These are phyloP conservation scores for Drosophila pseudotakahashii DNA, from an alignment of 2,888 invertebrate genomes.

Conservation along the genomic window DNA sequence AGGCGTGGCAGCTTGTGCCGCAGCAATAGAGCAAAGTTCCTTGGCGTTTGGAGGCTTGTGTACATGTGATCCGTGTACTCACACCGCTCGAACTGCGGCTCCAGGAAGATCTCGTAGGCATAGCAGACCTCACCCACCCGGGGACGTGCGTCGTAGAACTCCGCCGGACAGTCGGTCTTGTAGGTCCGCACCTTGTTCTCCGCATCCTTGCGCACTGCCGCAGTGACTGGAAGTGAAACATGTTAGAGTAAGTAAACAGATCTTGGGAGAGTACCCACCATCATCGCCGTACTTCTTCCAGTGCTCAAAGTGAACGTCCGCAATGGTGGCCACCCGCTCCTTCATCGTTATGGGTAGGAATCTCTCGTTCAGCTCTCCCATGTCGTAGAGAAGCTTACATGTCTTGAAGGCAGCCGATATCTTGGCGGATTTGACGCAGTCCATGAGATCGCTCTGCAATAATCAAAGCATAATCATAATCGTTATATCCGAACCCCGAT, in stretches of 20 bases:
- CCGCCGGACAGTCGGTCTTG: slow-evolving; percentile 55
- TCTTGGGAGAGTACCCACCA: slow-evolving; percentile 50
- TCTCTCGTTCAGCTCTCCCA: slow-evolving; percentile 89
- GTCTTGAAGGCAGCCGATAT: slow-evolving; percentile 92
- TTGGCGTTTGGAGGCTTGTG: slow-evolving; percentile 52
- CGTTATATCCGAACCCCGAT: too few species aligned
- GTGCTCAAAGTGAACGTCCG: slow-evolving; percentile 87
- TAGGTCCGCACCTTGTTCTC: slow-evolving; percentile 55
- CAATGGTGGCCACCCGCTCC: slow-evolving; percentile 72
- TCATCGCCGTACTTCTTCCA: slow-evolving; percentile 85
- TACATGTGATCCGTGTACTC: slow-evolving; percentile 83
- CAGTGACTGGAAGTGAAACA: slow-evolving; percentile 2
- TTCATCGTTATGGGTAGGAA: slow-evolving; percentile 87
- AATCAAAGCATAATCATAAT: not conserved
- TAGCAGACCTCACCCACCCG: slow-evolving; percentile 81
- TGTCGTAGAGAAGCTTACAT: slow-evolving; percentile 89
- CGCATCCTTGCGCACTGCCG: slow-evolving; percentile 61
- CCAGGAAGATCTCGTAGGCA: slow-evolving; percentile 87
- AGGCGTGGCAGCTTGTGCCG: slow-evolving; percentile 86
- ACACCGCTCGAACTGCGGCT: slow-evolving; percentile 86
- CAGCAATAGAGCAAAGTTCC: slow-evolving; percentile 88
- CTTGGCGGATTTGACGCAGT: slow-evolving; percentile 88
- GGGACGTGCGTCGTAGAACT: slow-evolving; percentile 72
- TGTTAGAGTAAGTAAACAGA: not conserved
- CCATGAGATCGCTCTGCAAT: slow-evolving; percentile 87